Conservation (phyloP, 1,140 invertebrate species). For the Drosophila arizonae region DNA sequence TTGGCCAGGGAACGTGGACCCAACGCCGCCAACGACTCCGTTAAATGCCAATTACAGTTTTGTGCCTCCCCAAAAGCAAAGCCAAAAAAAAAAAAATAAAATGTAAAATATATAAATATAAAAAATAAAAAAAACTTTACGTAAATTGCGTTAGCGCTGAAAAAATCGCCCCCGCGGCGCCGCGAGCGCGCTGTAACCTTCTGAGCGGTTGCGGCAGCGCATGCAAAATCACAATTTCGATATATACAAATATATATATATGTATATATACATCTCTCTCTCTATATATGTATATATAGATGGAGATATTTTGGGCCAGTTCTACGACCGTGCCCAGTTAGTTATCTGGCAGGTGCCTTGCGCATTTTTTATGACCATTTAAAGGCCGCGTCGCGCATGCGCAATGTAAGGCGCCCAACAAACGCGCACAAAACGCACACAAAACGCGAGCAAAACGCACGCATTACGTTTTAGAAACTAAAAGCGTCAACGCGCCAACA, state of each 20-base stretch:
- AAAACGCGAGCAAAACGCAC: slow-evolving; percentile 48
- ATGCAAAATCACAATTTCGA: slow-evolving; percentile 60
- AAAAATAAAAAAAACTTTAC: slow-evolving; percentile 20
- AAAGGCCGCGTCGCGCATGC: slow-evolving; percentile 59
- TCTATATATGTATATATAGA: too few relatives aligned
- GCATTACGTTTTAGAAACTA: slow-evolving; percentile 63
- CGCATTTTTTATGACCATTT: slow-evolving; percentile 68
- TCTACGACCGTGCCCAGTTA: slow-evolving; percentile 42
- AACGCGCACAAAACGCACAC: slow-evolving; percentile 53
- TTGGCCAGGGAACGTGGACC: slow-evolving; percentile 23
- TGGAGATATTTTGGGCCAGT: slow-evolving; percentile 44
- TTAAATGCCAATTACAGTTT: slow-evolving; percentile 46
- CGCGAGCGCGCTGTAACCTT: slow-evolving; percentile 56
- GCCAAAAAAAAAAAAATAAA: too few relatives aligned
- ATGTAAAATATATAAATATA: background rate
- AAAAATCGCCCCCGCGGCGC: slow-evolving; percentile 1
- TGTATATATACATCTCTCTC: too few relatives aligned
- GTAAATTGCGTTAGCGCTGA: slow-evolving; percentile 35
- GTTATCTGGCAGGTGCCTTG: slow-evolving; percentile 37
- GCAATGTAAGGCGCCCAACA: slow-evolving; percentile 48
- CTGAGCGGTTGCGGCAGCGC: slow-evolving; percentile 61
- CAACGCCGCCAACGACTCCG: slow-evolving; percentile 10
- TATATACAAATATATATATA: too few relatives aligned
- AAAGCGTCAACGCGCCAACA: slow-evolving; percentile 63
- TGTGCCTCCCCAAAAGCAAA: slow-evolving; percentile 12